Conservation (phyloP, 2,113 vertebrate genomes). For the Barbus barbus region DNA sequence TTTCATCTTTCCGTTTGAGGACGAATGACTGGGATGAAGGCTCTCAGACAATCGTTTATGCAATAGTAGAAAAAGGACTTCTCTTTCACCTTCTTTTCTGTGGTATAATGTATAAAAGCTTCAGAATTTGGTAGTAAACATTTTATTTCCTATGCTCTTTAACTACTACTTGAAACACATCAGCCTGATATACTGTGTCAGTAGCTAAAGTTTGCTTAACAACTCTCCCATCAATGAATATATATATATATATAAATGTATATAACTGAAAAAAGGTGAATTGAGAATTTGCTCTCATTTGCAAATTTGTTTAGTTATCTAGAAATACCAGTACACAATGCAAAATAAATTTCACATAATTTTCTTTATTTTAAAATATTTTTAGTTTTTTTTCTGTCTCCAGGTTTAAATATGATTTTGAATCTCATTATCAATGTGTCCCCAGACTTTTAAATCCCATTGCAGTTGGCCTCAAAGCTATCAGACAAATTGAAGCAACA, state of each 20-base stretch:
- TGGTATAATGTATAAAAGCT: background rate
- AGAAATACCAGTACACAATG: background rate
- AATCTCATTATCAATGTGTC: background rate
- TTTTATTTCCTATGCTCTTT: background rate
- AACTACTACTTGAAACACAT: background rate
- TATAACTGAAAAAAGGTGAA: too few species aligned
- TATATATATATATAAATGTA: too few species aligned
- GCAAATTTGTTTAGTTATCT: too few species aligned
- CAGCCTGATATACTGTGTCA: background rate
- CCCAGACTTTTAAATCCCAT: too few species aligned
- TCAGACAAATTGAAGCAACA: too few species aligned
- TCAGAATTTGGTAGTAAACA: background rate
- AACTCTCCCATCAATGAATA: too few species aligned
- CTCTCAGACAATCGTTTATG: conserved; percentile 33
- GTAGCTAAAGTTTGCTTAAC: too few species aligned
- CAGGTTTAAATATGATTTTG: too few species aligned
- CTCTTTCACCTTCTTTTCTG: background rate
- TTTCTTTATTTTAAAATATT: too few species aligned
- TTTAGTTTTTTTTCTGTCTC: too few species aligned
- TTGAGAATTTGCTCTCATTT: too few species aligned
- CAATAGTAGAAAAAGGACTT: background rate
- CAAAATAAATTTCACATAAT: background rate
- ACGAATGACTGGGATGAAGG: conserved; percentile 35
- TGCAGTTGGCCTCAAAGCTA: too few species aligned
- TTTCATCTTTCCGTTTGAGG: conserved; percentile 42